phyloP scores from a whole-genome alignment of 2,888 invertebrate genomes.

The Caenorhabditis wallacei region DNA sequence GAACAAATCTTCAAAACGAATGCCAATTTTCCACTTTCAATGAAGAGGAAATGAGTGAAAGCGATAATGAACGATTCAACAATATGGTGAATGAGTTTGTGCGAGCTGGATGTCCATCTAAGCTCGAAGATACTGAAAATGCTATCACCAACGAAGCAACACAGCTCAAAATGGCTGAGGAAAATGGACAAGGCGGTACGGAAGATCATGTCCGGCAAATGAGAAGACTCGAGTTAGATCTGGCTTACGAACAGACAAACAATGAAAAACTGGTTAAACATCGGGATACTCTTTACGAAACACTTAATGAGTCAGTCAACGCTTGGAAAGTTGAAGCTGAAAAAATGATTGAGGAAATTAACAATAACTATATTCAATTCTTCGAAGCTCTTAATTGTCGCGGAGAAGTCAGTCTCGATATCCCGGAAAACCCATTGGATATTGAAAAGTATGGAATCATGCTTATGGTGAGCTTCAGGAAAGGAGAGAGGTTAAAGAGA shows the following conservation, averaged over 20 bases:
- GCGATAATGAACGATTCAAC: background rate
- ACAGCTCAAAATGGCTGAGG: conserved; percentile 47
- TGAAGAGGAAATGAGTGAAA: background rate
- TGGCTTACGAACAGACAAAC: conserved; percentile 39
- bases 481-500: conserved; percentile 89
- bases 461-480: conserved; percentile 92
- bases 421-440: conserved; percentile 85
- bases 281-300: conserved; percentile 15
- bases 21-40: conserved; percentile 32
- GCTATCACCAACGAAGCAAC: conserved; percentile 63
- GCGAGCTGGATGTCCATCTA: conserved; percentile 59
- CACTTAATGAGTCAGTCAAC: conserved; percentile 52
- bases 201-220: conserved; percentile 70
- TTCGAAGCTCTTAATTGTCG: conserved; percentile 84
- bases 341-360: conserved; percentile 83
- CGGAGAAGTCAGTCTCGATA: conserved; percentile 83
- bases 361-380: conserved; percentile 84
- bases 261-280: conserved; percentile 37
- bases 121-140: conserved; percentile 57
- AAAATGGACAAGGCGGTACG: conserved; percentile 41
- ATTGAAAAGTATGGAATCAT: conserved; percentile 90
- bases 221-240: conserved; percentile 57
- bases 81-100: background rate
- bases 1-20: conserved; percentile 3
- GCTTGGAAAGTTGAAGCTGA: conserved; percentile 84